Conservation (phyloP, 2,888 invertebrate species). For the Pterostichus madidus region DNA sequence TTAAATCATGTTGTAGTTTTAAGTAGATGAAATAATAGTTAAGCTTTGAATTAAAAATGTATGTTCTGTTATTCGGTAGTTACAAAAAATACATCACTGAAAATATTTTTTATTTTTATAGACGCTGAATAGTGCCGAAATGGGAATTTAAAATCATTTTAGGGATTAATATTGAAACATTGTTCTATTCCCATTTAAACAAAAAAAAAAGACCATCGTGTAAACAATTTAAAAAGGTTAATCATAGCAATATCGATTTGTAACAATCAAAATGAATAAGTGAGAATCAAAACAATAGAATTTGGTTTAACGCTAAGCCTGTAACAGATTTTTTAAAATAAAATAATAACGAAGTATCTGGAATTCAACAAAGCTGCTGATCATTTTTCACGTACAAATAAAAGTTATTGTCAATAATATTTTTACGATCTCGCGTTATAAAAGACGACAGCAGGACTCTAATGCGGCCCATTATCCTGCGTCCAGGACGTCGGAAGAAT, state of each 20-base stretch:
- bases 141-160: conserved; percentile 9
- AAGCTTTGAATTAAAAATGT: no score
- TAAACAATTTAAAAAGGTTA: conserved; percentile 1
- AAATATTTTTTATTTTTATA: conserved; percentile 1
- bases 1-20: no score
- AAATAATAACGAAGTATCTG: conserved; percentile 3
- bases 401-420: conserved; percentile 66
- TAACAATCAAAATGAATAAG: conserved; percentile 2
- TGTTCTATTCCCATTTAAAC: background rate
- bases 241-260: background rate
- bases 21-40: no score
- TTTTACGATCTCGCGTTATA: conserved; percentile 55
- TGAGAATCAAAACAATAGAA: conserved; percentile 24
- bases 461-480: conserved; percentile 62
- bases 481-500: conserved; percentile 52
- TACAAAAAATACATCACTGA: background rate
- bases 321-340: background rate
- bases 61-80: no score
- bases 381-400: conserved; percentile 38
- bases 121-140: background rate
- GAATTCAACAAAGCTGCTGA: background rate
- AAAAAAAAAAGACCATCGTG: background rate
- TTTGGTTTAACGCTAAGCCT: background rate
- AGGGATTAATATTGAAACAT: background rate
- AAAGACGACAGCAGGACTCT: conserved; percentile 63